Evolutionary conservation across 2,113 vertebrate genomes (phyloP).

Genomic region (Actenoides lindsayi): DNA sequence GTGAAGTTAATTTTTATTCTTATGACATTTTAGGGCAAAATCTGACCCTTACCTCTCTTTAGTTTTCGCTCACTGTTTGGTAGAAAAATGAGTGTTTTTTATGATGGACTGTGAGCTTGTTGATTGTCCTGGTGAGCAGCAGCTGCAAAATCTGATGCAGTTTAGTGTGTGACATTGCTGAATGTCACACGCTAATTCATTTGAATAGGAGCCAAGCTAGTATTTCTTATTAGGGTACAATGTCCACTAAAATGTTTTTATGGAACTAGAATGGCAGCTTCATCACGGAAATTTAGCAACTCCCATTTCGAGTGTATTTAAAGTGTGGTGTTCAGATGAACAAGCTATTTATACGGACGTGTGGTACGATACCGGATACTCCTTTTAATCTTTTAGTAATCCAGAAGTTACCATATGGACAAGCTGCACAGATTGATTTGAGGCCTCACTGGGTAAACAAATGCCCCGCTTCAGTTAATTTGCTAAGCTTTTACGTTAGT

Average conservation of each 20-base stretch:
- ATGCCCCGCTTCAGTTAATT: conserved; percentile 10
- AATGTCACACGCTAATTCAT: background rate
- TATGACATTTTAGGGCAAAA: background rate
- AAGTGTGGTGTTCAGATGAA: background rate
- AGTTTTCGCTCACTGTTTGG: background rate
- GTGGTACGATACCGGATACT: background rate
- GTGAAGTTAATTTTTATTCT: conserved; percentile 1
- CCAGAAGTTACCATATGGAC: conserved; percentile 45
- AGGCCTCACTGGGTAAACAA: background rate
- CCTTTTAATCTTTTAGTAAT: conserved; percentile 56
- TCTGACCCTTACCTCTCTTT: background rate
- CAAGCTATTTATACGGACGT: background rate
- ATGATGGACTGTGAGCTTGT: background rate
- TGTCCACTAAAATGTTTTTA: background rate
- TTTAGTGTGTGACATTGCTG: background rate
- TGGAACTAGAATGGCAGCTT: background rate
- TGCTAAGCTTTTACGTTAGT: background rate
- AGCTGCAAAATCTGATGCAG: background rate
- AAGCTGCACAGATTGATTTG: conserved; percentile 12
- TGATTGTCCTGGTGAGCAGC: background rate
- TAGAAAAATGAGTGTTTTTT: background rate
- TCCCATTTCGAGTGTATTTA: background rate
- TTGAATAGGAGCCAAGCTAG: background rate
- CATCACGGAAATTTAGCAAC: background rate
- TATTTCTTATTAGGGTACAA: background rate